Conservation (phyloP, 37 sponge, comb jelly and placozoan species). For the Lycopodina hypogea region DNA sequence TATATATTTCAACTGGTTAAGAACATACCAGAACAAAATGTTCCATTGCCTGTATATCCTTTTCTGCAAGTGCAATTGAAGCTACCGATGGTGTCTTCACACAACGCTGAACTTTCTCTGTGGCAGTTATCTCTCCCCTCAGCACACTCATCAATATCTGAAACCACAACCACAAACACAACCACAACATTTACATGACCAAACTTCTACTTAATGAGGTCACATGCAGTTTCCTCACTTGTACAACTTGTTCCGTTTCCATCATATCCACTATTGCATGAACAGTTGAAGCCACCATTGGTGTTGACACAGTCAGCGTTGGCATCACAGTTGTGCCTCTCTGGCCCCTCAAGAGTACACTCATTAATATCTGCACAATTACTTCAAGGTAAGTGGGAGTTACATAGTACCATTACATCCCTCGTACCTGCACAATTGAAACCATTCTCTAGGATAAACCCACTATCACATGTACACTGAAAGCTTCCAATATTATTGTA, state of each 20-base stretch:
- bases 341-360: conserved; percentile 3
- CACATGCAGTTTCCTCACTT: neutral
- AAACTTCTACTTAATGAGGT: neutral
- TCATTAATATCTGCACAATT: conserved; percentile 1
- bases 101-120: conserved; percentile 8
- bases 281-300: conserved; percentile 21
- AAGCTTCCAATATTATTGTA: conserved; percentile 33
- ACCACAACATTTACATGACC: neutral
- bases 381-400: neutral
- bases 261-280: conserved; percentile 22
- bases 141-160: conserved; percentile 50
- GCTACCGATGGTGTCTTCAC: conserved; percentile 50
- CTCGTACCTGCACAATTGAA: conserved; percentile 19
- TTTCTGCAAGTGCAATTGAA: conserved; percentile 33
- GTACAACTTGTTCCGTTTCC: conserved; percentile 22
- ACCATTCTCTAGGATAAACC: conserved; percentile 14
- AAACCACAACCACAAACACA: neutral
- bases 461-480: conserved; percentile 23
- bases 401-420: neutral
- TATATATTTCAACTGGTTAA: no score
- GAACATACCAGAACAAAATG: conserved; percentile 19
- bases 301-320: conserved; percentile 28
- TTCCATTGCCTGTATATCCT: conserved; percentile 31
- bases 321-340: conserved; percentile 17
- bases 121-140: conserved; percentile 13